Base-by-base conservation (phyloP, 1,140 invertebrate genomes). In the Drosophila neocordata region DNA sequence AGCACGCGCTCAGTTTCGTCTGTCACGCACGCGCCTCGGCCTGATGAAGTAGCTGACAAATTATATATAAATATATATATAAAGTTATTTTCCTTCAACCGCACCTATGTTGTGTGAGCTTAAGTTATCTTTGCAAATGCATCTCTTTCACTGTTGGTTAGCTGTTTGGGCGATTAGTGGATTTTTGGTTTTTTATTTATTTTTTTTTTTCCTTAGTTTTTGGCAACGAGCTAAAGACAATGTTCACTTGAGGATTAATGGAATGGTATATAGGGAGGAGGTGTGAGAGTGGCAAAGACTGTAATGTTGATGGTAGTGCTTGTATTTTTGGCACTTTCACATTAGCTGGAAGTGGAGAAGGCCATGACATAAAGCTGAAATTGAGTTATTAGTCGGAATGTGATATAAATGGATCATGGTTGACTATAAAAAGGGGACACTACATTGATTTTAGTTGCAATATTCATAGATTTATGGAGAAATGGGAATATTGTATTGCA, bases 31-130 rank as follows among this genome's bases (percentile, higher is more conserved):
- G 79, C 79, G 75, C 64, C 61, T 35, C 61, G 15, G 66, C 31
- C 71, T 70, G 79, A 83, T 83, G 79, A 83, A 83, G 79, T 83
- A 83, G 79, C 79, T 75, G 66, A 76, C 70, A 83, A 70, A 81
- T 81, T 81, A 78, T 68, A 15, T 11, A 48, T 48, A 48, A 1
- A 44, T 44, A 18, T n/a, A 41, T 41, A 15, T 44, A 44, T 44
- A 38, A 4, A 38, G 4, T 38, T n/a, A n/a, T 72, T 73, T 73
- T 52, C 65, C 77, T 78, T 60, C 37, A 37, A 51, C 56, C 77
- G 15, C 18, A 18, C 18, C 9, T 38, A 55, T n/a, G 37, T 53
- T 62, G 51, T 61, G 37, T 37, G 52, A 80, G 73, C 68, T 69
- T 67, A 65, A 65, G 20, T 70, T 73, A 80, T 80, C 78, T 75